Conservation (phyloP, 2,888 invertebrate genomes). For the Eilema depressum region DNA sequence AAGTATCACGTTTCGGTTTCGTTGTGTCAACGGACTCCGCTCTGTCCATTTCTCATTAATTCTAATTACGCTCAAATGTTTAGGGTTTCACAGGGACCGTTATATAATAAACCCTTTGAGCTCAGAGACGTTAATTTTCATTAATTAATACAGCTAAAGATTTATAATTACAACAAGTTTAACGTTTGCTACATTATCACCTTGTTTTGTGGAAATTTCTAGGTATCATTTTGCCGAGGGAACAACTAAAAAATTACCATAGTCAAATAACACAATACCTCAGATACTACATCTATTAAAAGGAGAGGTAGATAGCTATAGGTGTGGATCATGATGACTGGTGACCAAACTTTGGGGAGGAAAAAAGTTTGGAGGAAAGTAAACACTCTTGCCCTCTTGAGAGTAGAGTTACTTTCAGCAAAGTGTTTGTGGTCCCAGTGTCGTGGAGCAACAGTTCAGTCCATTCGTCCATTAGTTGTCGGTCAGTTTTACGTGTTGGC, state of each 20-base stretch:
- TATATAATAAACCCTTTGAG: constrained; percentile 61
- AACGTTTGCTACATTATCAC: constrained; percentile 23
- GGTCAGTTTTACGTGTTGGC: background rate
- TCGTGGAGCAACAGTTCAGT: background rate
- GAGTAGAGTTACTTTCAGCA: background rate
- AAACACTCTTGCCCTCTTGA: background rate
- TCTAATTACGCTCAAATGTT: constrained; percentile 75
- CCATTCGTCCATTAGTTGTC: background rate
- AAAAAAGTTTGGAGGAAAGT: background rate
- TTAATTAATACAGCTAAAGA: constrained; percentile 51
- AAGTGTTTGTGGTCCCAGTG: background rate
- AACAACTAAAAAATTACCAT: no score
- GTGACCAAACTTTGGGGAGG: background rate
- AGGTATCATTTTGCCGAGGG: background rate
- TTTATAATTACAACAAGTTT: constrained; percentile 37
- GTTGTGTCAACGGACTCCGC: constrained; percentile 70
- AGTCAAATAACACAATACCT: background rate
- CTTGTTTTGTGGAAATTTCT: background rate
- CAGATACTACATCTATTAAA: background rate
- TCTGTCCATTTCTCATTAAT: constrained; percentile 77
- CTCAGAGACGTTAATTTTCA: constrained; percentile 57
- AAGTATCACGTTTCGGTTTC: constrained; percentile 73
- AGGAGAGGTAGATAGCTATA: background rate
- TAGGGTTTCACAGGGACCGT: constrained; percentile 65
- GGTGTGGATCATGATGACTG: background rate